These are phyloP conservation scores for Chrysopa pallens DNA, from an alignment of 1,140 invertebrate species.

Conservation along the genomic window DNA sequence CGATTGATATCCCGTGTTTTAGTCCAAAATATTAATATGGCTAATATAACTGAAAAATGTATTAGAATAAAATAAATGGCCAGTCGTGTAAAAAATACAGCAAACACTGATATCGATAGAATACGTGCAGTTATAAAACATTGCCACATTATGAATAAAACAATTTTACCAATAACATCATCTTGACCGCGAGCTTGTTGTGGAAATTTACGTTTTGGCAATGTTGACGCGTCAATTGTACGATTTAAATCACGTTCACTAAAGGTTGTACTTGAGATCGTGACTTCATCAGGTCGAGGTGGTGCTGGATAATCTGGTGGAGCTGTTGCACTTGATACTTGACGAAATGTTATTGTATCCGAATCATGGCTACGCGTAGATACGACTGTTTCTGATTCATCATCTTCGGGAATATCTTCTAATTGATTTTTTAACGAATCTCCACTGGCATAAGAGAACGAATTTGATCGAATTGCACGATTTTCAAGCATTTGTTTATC, in stretches of 20 bases:
- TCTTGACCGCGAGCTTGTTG: neutral
- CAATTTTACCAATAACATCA: neutral
- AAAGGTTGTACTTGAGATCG: neutral
- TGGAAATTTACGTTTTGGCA: neutral
- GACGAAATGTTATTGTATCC: too few species aligned
- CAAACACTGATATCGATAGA: neutral
- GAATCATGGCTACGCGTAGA: too few species aligned
- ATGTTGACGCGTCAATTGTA: neutral
- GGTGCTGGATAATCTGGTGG: neutral
- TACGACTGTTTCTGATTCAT: too few species aligned
- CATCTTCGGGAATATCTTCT: too few species aligned
- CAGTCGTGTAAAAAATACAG: neutral
- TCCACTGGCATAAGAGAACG: too few species aligned
- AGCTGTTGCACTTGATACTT: neutral
- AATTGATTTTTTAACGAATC: too few species aligned
- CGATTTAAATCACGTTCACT: too few species aligned
- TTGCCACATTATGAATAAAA: neutral
- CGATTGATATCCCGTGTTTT: neutral
- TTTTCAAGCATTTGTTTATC: too few species aligned
- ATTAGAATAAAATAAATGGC: neutral
- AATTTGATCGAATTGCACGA: too few species aligned
- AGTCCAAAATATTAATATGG: neutral
- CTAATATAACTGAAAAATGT: neutral
- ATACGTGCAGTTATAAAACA: neutral
- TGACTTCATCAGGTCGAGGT: neutral